phyloP scores from a whole-genome alignment of 2,888 invertebrate species.

The Suillia variegata region DNA sequence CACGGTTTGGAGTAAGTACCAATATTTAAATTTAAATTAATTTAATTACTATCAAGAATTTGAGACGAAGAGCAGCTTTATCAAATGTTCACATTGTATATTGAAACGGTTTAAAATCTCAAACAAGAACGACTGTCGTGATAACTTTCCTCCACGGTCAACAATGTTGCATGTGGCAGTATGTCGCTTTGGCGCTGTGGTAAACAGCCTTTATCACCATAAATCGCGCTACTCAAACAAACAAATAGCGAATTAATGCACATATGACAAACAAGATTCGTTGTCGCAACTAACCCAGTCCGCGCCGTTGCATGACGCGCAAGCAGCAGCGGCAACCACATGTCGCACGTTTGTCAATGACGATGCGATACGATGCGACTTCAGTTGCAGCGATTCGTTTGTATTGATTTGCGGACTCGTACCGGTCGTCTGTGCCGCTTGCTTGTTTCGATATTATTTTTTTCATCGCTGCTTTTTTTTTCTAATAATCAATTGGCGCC shows the following conservation, averaged over 20 bases:
- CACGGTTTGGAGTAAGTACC: too few species aligned
- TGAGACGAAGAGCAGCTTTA: too few species aligned
- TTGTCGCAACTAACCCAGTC: not conserved
- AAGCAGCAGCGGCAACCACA: not conserved
- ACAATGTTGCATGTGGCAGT: too few species aligned
- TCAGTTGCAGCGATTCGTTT: not conserved
- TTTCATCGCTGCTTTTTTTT: not conserved
- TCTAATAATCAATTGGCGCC: slow-evolving; percentile 1
- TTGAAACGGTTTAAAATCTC: too few species aligned
- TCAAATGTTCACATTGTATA: too few species aligned
- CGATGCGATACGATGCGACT: not conserved
- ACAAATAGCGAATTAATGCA: not conserved
- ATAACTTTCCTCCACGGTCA: too few species aligned
- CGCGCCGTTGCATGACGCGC: not conserved
- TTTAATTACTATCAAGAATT: too few species aligned
- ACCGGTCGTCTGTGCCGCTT: not conserved
- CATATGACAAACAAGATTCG: slow-evolving; percentile 1
- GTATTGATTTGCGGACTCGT: slow-evolving; percentile 1
- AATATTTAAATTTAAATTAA: too few species aligned
- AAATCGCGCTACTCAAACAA: not conserved
- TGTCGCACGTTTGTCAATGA: slow-evolving; percentile 1
- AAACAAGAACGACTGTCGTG: too few species aligned
- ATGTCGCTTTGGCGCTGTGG: too few species aligned
- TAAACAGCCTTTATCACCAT: too few species aligned
- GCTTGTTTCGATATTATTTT: not conserved